Conservation (phyloP, 2,888 invertebrate genomes). For the Drosophila mimetica region DNA sequence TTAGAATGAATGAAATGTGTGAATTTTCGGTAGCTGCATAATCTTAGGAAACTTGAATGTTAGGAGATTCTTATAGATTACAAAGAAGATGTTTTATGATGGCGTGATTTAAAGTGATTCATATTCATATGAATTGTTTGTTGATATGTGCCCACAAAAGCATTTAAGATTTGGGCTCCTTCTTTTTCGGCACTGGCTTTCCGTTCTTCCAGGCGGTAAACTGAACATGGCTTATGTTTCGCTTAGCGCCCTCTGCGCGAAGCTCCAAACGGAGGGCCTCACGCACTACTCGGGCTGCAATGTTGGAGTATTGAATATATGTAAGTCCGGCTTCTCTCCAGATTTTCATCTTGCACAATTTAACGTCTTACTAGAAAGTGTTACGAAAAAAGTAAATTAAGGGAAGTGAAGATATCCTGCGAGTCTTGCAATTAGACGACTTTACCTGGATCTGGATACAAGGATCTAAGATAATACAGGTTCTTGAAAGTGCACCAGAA, state of each 20-base stretch:
- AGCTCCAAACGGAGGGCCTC: not conserved
- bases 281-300: constrained; percentile 3
- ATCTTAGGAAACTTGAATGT: too few relatives aligned
- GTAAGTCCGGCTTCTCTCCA: constrained; percentile 4
- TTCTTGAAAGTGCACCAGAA: too few relatives aligned
- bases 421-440: not conserved
- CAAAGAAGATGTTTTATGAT: too few relatives aligned
- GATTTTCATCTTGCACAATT: not conserved
- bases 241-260: not conserved
- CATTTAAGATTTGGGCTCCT: not conserved
- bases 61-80: too few relatives aligned
- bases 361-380: not conserved
- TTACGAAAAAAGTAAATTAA: not conserved
- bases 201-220: constrained; percentile 4
- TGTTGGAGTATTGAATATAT: constrained; percentile 4
- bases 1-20: constrained; percentile 2
- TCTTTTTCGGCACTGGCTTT: not conserved
- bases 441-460: not conserved
- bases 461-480: not conserved
- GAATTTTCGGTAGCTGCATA: too few relatives aligned
- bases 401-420: not conserved
- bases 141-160: too few relatives aligned
- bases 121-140: not conserved
- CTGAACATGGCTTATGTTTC: constrained; percentile 1
- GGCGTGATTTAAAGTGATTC: not conserved